Evolutionary conservation across 1,140 invertebrate genomes (phyloP), one percentile per base, ranked within the genome.

Genomic region (Amphibalanus amphitrite): DNA sequence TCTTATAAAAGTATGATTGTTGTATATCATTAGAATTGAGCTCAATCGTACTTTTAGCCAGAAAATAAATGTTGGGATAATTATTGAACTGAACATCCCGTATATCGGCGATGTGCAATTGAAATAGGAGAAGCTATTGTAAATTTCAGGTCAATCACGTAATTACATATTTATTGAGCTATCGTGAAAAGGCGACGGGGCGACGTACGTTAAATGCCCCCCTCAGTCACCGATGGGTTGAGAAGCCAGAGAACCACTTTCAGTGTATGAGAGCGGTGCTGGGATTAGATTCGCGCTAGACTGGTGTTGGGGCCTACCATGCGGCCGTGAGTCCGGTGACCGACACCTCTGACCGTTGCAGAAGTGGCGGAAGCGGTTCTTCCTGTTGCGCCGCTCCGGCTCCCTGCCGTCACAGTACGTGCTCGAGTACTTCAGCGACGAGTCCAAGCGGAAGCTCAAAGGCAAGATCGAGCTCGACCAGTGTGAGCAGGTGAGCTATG

Each of bases 331-430:
- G 71, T n/a, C 28, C 28, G 10, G 10, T 38, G 33, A 38, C 33
- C 4, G 33, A 4, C 33, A 38, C 33, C 33, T 64, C 30, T 69
- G 13, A 33, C 64, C 77, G 72, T 84, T 82, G 28, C 80, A 97
- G 94, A 89, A 92, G 85, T 97, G 94, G 94, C 86, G 92, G 78
- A 86, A 88, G 80, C 85, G 93, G 74, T 97, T 91, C 90, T 97
- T 97, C 82, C 89, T 92, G 67, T 83, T 97, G 72, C 65, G 65
- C 17, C 86, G 90, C 75, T 89, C 89, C 71, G 91, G 92, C 73
- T 90, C 95, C 78, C 85, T 95, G 75, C 93, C 93, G 70, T 91
- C 90, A 71, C 92, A 95, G 82, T 97, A 92, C 83, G 89, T 92
- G 78, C 83, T 97, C 72, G 92, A 93, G 78, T 97, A 97, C 82